Percentiles rank a stretch among this genome's conserved stretches.
Conservation (phyloP, 2,888 invertebrate genomes). For the Drosophila anceps region DNA sequence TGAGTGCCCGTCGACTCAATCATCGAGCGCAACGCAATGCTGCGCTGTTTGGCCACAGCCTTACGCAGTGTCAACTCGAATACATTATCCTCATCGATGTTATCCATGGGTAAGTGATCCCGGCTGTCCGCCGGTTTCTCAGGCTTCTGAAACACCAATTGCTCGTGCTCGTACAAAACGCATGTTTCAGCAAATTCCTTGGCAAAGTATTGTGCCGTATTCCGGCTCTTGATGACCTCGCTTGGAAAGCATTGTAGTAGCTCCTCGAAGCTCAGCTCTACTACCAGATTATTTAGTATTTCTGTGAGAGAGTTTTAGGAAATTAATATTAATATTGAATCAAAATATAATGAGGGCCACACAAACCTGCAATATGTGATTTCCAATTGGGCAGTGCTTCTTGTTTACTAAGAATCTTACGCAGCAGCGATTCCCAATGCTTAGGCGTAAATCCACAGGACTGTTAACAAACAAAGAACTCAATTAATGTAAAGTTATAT, state of each 20-base stretch:
- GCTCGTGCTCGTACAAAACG: conserved; percentile 71
- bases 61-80: conserved; percentile 84
- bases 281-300: conserved; percentile 83
- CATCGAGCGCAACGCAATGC: conserved; percentile 87
- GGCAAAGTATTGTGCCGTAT: conserved; percentile 73
- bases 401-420: conserved; percentile 83
- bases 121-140: conserved; percentile 52
- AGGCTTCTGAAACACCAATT: conserved; percentile 64
- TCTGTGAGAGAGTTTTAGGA: conserved; percentile 54
- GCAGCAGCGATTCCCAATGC: conserved; percentile 84
- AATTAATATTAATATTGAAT: no score
- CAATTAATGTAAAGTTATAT: background rate
- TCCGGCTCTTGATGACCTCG: conserved; percentile 81
- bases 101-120: conserved; percentile 83
- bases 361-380: conserved; percentile 78
- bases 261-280: conserved; percentile 83
- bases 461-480: conserved; percentile 44
- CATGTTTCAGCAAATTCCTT: conserved; percentile 79
- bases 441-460: conserved; percentile 83
- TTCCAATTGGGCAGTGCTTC: conserved; percentile 83
- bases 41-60: conserved; percentile 87
- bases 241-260: conserved; percentile 84
- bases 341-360: no score
- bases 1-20: conserved; percentile 88
- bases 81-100: conserved; percentile 84